phyloP scores from a whole-genome alignment of 2,888 invertebrate species.

The Phasia obesa region DNA sequence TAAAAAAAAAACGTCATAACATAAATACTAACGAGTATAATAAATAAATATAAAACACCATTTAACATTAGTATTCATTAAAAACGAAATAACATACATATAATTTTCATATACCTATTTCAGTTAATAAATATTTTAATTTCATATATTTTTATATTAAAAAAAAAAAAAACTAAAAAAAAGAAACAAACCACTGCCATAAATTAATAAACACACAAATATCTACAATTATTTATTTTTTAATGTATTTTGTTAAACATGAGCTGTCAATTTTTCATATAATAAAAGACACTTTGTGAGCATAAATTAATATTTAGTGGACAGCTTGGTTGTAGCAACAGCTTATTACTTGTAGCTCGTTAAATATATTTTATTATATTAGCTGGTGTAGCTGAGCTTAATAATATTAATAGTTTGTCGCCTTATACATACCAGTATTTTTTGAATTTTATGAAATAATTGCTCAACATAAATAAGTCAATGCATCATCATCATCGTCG shows the following conservation, averaged over 20 bases:
- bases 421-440: conserved; percentile 28
- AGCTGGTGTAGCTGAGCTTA: conserved; percentile 40
- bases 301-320: conserved; percentile 65
- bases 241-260: conserved; percentile 33
- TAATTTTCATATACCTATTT: too few relatives aligned
- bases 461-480: conserved; percentile 68
- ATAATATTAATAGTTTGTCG: conserved; percentile 47
- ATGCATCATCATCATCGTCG: conserved; percentile 52
- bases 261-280: conserved; percentile 61
- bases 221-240: conserved; percentile 34
- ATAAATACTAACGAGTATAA: too few relatives aligned
- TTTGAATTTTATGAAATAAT: conserved; percentile 67
- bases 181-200: conserved; percentile 11
- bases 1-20: too few relatives aligned
- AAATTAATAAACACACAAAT: conserved; percentile 29
- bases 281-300: conserved; percentile 65
- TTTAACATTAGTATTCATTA: too few relatives aligned
- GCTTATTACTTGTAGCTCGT: conserved; percentile 67
- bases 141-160: too few relatives aligned
- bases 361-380: conserved; percentile 60
- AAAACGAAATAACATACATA: too few relatives aligned
- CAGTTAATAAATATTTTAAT: too few relatives aligned
- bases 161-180: too few relatives aligned
- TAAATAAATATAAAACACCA: too few relatives aligned
- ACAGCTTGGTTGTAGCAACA: conserved; percentile 57